phyloP scores from a whole-genome alignment of 2,888 invertebrate species.

The Leucophenga maculata region DNA sequence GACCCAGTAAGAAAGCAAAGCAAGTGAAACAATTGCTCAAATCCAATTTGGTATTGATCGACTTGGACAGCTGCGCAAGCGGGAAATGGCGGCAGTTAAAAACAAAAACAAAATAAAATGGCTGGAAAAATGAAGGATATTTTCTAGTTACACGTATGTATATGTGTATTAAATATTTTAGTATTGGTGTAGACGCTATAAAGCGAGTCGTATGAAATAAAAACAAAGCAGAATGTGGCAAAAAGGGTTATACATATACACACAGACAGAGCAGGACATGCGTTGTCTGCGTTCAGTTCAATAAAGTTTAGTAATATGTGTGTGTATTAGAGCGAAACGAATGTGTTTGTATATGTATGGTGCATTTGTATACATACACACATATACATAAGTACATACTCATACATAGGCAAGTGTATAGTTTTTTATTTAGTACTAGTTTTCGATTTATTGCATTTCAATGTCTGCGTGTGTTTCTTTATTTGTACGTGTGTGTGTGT shows the following conservation, averaged over 20 bases:
- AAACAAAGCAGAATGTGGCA: slow-evolving; percentile 12
- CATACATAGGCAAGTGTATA: too few relatives aligned
- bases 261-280: not conserved
- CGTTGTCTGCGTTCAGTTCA: not conserved
- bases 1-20: slow-evolving; percentile 21
- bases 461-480: not conserved
- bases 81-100: not conserved
- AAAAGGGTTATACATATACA: not conserved
- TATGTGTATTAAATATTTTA: too few relatives aligned
- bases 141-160: too few relatives aligned
- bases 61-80: slow-evolving; percentile 18
- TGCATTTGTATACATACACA: not conserved
- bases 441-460: not conserved
- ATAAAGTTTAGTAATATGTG: not conserved
- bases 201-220: not conserved
- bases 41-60: slow-evolving; percentile 62
- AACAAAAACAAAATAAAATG: not conserved
- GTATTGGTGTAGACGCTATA: slow-evolving; percentile 6
- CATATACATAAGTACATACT: too few relatives aligned
- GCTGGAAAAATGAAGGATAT: not conserved
- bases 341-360: not conserved
- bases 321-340: slow-evolving; percentile 7
- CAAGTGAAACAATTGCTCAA: slow-evolving; percentile 49
- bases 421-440: not conserved
- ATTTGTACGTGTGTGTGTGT: not conserved